Conservation (phyloP, 2,113 vertebrate genomes). For the Saguinus midas region DNA sequence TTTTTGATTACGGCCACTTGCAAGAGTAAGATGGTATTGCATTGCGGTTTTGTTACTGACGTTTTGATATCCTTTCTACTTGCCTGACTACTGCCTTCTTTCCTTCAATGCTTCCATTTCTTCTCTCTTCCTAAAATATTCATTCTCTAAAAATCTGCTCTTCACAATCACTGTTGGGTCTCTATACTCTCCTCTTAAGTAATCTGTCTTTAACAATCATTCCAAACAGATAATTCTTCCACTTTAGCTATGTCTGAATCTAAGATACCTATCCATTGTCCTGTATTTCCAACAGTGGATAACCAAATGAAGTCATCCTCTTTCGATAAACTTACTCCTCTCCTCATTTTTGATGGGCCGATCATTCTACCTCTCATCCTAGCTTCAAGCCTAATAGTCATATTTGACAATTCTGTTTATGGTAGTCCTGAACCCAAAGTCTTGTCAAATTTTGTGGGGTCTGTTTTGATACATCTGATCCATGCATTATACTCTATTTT, state of each 20-base stretch:
- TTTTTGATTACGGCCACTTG: no score
- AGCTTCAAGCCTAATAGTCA: not conserved
- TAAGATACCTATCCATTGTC: not conserved
- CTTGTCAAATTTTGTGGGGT: not conserved
- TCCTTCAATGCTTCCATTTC: not conserved
- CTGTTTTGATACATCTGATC: not conserved
- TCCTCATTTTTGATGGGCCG: not conserved
- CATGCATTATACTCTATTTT: not conserved
- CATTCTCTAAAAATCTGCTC: not conserved
- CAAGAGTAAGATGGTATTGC: no score
- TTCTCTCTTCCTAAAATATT: not conserved
- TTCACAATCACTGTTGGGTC: not conserved
- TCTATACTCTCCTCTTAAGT: not conserved
- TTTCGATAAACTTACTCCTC: not conserved
- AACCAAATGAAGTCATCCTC: not conserved
- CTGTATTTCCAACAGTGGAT: not conserved
- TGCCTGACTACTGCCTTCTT: not conserved
- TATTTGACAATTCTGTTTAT: not conserved
- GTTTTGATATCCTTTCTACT: not conserved
- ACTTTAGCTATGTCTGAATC: not conserved
- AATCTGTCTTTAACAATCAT: not conserved
- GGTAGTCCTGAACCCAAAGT: not conserved
- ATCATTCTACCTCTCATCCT: not conserved
- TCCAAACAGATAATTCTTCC: not conserved
- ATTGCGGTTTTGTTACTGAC: not conserved